Conservation (phyloP, 2,888 invertebrate genomes). For the Micoletzkya japonica region DNA sequence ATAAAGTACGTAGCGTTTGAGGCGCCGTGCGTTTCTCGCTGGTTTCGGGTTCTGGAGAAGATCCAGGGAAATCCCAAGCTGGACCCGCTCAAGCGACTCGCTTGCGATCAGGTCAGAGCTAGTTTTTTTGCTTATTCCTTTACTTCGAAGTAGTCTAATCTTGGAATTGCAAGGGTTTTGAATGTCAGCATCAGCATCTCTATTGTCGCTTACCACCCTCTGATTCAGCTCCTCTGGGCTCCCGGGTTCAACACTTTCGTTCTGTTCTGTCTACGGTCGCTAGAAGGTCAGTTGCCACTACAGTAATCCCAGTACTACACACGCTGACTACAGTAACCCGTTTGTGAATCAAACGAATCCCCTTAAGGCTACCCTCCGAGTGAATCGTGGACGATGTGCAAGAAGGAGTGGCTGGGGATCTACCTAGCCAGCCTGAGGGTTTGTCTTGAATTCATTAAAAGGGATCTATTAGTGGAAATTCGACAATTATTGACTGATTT, state of each 20-base stretch:
- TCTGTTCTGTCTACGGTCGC: slow-evolving; percentile 46
- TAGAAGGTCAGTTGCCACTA: slow-evolving; percentile 54
- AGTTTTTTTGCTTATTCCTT: no score
- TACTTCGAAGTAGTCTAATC: no score
- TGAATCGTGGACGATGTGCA: slow-evolving; percentile 34
- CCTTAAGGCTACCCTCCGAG: slow-evolving; percentile 13
- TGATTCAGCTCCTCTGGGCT: slow-evolving; percentile 48
- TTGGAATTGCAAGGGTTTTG: no score
- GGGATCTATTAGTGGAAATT: neutral
- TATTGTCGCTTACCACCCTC: no score
- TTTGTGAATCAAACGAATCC: neutral
- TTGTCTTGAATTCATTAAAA: neutral
- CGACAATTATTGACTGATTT: no score
- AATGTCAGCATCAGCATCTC: no score
- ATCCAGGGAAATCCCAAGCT: slow-evolving; percentile 40
- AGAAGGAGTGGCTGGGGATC: slow-evolving; percentile 39
- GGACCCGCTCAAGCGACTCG: slow-evolving; percentile 41
- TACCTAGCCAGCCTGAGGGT: slow-evolving; percentile 37
- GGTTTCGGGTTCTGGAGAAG: slow-evolving; percentile 52
- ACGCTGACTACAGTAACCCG: neutral
- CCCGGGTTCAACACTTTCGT: slow-evolving; percentile 47
- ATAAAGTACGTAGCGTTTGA: no score
- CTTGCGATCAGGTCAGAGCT: slow-evolving; percentile 52
- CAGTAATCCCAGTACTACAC: no score
- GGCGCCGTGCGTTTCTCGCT: slow-evolving; percentile 48